A percentile compares a stretch with the other conserved stretches of the same genome.
Evolutionary conservation across 2,113 vertebrate genomes (phyloP).

Genomic region (Mobula birostris): DNA sequence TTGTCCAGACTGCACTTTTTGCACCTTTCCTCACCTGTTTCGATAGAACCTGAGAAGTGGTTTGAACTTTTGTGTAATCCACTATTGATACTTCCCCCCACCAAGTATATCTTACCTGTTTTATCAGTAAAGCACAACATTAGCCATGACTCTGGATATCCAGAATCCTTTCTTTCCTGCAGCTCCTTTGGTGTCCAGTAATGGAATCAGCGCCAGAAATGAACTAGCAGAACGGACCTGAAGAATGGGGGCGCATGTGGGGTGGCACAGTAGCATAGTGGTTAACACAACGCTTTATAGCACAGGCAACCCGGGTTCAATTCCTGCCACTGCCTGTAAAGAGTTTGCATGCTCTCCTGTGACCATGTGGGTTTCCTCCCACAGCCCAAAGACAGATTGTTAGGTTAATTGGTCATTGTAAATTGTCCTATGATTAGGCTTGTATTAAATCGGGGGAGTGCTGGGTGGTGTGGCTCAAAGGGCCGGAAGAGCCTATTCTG

Average conservation of each 20-base stretch:
- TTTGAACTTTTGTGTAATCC: conserved; percentile 14
- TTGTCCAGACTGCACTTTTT: neutral
- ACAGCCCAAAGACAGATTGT: too few species aligned
- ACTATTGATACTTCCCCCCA: neutral
- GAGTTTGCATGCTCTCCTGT: too few species aligned
- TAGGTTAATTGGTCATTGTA: too few species aligned
- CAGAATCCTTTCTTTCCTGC: neutral
- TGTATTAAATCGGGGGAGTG: too few species aligned
- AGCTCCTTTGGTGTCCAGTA: neutral
- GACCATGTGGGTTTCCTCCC: too few species aligned
- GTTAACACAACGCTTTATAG: too few species aligned
- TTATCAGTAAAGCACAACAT: conserved; percentile 36
- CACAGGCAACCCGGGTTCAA: too few species aligned
- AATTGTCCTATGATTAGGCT: too few species aligned
- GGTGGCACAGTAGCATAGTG: too few species aligned
- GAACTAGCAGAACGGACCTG: neutral
- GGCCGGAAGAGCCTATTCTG: too few species aligned
- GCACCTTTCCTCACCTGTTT: neutral
- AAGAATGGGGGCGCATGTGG: neutral
- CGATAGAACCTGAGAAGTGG: conserved; percentile 22
- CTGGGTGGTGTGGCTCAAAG: too few species aligned
- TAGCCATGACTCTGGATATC: neutral
- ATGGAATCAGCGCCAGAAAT: neutral
- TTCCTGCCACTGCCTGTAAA: too few species aligned
- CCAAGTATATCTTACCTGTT: conserved; percentile 33